A percentile compares a stretch with the other conserved stretches of the same genome.
Evolutionary conservation across 2,113 vertebrate species (phyloP).

Genomic region (Prunella himalayana): DNA sequence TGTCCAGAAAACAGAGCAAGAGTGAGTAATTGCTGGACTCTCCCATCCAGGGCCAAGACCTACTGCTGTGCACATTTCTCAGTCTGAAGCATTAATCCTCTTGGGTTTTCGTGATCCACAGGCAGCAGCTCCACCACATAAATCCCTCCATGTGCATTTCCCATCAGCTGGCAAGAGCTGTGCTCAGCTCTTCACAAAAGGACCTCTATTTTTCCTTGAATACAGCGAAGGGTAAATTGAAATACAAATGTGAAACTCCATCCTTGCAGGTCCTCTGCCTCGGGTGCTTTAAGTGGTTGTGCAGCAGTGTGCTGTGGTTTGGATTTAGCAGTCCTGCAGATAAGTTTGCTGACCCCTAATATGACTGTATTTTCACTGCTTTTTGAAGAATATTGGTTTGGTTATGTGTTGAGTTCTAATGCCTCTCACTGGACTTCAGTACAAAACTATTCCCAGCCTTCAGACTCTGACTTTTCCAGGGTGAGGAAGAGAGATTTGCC

Average conservation of each 20-base stretch:
- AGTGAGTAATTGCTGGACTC: background rate
- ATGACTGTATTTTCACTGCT: background rate
- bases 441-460: background rate
- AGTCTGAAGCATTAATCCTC: background rate
- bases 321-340: background rate
- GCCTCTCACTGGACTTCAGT: background rate
- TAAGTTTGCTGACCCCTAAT: background rate
- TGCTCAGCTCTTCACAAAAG: background rate
- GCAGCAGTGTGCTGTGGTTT: background rate
- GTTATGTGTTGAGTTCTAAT: background rate
- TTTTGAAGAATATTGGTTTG: background rate
- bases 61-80: background rate
- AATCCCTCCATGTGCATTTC: background rate
- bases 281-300: rapidly evolving
- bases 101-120: background rate
- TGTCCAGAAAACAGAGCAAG: background rate
- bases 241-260: background rate
- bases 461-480: background rate
- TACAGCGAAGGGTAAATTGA: background rate
- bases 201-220: background rate
- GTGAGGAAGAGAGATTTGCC: background rate
- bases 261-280: background rate
- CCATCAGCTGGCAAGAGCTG: background rate
- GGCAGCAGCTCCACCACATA: background rate
- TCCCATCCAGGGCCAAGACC: background rate